Conservation (phyloP, 2,113 vertebrate species). For the Triplophysa siluroides region DNA sequence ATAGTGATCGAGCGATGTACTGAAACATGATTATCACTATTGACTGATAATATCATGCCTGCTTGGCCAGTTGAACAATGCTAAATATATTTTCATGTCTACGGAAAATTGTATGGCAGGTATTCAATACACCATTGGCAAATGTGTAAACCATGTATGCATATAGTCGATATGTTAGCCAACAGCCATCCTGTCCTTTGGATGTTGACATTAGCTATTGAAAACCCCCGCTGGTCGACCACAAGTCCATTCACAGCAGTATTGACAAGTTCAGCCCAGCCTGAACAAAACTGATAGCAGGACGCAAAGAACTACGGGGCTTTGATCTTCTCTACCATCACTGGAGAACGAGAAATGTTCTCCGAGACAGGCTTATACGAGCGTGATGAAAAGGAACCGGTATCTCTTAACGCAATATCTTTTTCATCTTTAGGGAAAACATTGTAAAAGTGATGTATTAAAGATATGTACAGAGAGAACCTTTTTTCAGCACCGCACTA, state of each 20-base stretch:
- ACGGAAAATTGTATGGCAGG: too few species aligned
- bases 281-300: not conserved
- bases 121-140: too few species aligned
- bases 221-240: not conserved
- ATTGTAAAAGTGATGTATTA: constrained; percentile 24
- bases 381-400: not conserved
- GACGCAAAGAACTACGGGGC: not conserved
- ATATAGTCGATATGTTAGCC: not conserved
- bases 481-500: not conserved
- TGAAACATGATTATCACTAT: too few species aligned
- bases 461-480: constrained; percentile 24
- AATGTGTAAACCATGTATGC: too few species aligned
- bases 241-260: not conserved
- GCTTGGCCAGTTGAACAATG: too few species aligned
- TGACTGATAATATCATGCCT: too few species aligned
- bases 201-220: not conserved
- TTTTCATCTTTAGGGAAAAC: constrained; percentile 22
- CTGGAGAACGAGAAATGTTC: not conserved
- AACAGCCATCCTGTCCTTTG: too few species aligned
- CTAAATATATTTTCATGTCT: too few species aligned
- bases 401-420: constrained; percentile 3
- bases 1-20: too few species aligned
- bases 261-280: not conserved
- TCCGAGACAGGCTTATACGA: not conserved
- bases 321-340: constrained; percentile 8